Conservation (phyloP, 2,888 invertebrate species). For the Lampropteryx suffumata region DNA sequence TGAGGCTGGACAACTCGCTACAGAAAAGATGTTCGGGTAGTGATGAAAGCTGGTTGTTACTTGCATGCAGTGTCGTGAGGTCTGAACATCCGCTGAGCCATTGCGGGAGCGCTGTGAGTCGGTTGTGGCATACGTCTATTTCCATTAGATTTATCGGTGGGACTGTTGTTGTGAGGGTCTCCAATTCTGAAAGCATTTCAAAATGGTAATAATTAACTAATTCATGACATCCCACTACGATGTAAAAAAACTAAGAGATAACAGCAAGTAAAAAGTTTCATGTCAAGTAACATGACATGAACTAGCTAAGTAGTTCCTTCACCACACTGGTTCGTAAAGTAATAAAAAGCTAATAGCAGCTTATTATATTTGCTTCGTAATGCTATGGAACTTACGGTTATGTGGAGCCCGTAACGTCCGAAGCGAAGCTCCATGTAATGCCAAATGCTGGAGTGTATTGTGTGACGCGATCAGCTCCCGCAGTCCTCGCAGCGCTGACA, state of each 20-base stretch:
- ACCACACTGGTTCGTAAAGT: too few species aligned
- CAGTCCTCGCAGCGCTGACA: slow-evolving; percentile 90
- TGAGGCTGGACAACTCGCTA: slow-evolving; percentile 88
- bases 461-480: slow-evolving; percentile 90
- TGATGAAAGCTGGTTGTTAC: slow-evolving; percentile 87
- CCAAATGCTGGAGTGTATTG: slow-evolving; percentile 89
- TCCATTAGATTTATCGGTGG: slow-evolving; percentile 88
- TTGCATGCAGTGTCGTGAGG: slow-evolving; percentile 88
- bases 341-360: too few species aligned
- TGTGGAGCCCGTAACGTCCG: slow-evolving; percentile 90
- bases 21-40: slow-evolving; percentile 89
- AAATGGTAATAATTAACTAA: not conserved
- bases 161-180: slow-evolving; percentile 86
- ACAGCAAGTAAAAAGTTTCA: too few species aligned
- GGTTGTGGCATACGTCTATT: slow-evolving; percentile 91
- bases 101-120: slow-evolving; percentile 87
- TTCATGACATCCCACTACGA: too few species aligned
- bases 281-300: too few species aligned
- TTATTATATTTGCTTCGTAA: too few species aligned
- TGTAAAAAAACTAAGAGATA: too few species aligned
- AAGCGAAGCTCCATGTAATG: slow-evolving; percentile 89
- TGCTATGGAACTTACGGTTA: slow-evolving; percentile 84
- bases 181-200: slow-evolving; percentile 84
- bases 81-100: slow-evolving; percentile 90
- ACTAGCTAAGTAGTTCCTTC: too few species aligned